Base-by-base conservation (phyloP, 1,140 invertebrate species). In the Scylla paramamosain region DNA sequence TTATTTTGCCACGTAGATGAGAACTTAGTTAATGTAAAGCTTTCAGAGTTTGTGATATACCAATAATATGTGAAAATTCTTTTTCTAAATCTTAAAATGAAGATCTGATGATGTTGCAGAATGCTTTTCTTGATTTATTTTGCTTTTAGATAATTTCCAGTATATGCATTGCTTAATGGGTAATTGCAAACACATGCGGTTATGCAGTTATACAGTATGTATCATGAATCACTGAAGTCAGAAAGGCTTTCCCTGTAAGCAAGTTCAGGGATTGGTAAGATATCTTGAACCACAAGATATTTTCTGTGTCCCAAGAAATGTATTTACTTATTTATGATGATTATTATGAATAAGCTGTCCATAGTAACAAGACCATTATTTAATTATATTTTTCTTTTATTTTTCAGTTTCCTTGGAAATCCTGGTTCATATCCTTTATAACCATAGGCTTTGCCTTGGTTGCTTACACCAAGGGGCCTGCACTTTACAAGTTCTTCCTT, bases 371-470 rank as follows among this genome's bases (percentile, higher is more conserved):
- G 1, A 39, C 39, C 39, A 2, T 39, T 39, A 39, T 39, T 39
- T 39, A 39, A 39, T 39, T 2, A 1, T 6, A 39, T 39, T 87
- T 32, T 16, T 48, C 25, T 3, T 20, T 12, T 20, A 89, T 28
- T 28, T 67, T 87, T 46, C 95, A 96, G 95, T 96, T 95, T 87
- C 95, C 94, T 8, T 96, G 94, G 94, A 93, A 92, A 14, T 67
- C 84, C 16, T 96, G 94, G 94, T 82, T 96, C 7, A 28, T 87
- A 29, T 20, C 91, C n/a, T 96, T 96, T 87, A 88, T 95, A 25
- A 91, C 48, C 20, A n/a, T 96, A 12, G 39, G 93, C n/a, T 29
- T 91, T 16, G 59, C 82, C 4, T 67, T 95, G 31, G 52, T 96
- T 45, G 95, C 92, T 1, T 96, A 96, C 92, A 45, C 48, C 8